Percentiles rank a stretch among this genome's conserved stretches.
Conservation (phyloP, 2,888 invertebrate genomes). For the Eupithecia centaureata region DNA sequence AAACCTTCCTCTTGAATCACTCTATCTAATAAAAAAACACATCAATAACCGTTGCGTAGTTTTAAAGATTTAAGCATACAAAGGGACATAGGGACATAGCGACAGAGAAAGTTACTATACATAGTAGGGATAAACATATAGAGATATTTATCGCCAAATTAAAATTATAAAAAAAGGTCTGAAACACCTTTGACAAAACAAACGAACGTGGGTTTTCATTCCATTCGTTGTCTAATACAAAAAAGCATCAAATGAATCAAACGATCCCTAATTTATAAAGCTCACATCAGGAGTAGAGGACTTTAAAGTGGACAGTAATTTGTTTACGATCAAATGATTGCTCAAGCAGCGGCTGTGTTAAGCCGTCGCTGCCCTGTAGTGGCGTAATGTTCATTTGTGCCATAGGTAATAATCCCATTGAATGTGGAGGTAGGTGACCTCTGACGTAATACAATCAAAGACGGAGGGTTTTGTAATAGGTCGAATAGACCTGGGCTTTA, state of each 20-base stretch:
- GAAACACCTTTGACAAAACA: too few relatives aligned
- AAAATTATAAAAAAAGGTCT: too few relatives aligned
- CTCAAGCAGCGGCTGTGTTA: background rate
- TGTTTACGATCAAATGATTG: conserved; percentile 1
- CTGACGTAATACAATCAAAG: background rate
- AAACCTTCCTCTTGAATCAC: too few relatives aligned
- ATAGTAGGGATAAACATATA: too few relatives aligned
- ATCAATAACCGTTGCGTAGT: too few relatives aligned
- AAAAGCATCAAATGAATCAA: background rate
- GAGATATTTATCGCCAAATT: too few relatives aligned
- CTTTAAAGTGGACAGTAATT: background rate
- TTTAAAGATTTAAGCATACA: too few relatives aligned
- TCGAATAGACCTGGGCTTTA: background rate
- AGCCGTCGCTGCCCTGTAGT: background rate
- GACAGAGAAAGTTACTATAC: too few relatives aligned
- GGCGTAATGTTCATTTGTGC: background rate
- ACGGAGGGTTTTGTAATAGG: background rate
- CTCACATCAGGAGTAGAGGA: background rate
- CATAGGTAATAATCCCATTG: background rate
- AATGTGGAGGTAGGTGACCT: background rate
- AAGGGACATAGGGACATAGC: too few relatives aligned
- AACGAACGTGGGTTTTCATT: too few relatives aligned
- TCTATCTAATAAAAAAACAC: too few relatives aligned
- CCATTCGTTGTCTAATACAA: too few relatives aligned
- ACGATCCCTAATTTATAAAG: background rate